These are phyloP conservation scores for Aelia acuminata DNA, from an alignment of 2,888 invertebrate genomes.

Conservation along the genomic window DNA sequence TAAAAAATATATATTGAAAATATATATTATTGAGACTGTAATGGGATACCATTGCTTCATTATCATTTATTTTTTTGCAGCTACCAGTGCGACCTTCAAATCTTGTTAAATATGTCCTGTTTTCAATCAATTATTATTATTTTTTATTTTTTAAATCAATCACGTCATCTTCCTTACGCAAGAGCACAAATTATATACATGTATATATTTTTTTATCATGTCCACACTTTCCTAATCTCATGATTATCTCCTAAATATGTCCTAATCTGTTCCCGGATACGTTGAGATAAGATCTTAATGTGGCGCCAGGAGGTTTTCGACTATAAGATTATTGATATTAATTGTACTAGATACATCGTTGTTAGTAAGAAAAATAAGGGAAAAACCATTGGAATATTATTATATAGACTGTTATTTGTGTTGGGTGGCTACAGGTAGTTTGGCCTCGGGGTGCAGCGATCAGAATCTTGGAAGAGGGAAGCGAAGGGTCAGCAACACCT, in stretches of 20 bases:
- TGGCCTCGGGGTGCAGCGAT: neutral
- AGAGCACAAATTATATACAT: neutral
- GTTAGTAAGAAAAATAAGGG: neutral
- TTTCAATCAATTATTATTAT: no score
- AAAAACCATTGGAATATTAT: neutral
- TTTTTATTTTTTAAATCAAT: neutral
- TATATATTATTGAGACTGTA: no score
- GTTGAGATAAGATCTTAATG: neutral
- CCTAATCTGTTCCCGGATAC: neutral
- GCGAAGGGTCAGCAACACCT: neutral
- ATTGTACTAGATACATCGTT: neutral
- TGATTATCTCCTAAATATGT: neutral
- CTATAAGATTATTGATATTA: neutral
- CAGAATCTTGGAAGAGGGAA: no score
- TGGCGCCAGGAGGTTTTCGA: neutral
- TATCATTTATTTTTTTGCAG: no score
- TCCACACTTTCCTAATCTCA: neutral
- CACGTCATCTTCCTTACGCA: neutral
- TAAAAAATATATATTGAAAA: no score
- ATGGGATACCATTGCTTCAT: no score
- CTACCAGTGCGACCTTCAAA: no score
- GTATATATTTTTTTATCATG: neutral
- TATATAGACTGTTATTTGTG: neutral
- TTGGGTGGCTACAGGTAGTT: neutral
- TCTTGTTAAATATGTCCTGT: no score